phyloP scores from a whole-genome alignment of 2,888 invertebrate genomes.

The Arctia plantaginis region DNA sequence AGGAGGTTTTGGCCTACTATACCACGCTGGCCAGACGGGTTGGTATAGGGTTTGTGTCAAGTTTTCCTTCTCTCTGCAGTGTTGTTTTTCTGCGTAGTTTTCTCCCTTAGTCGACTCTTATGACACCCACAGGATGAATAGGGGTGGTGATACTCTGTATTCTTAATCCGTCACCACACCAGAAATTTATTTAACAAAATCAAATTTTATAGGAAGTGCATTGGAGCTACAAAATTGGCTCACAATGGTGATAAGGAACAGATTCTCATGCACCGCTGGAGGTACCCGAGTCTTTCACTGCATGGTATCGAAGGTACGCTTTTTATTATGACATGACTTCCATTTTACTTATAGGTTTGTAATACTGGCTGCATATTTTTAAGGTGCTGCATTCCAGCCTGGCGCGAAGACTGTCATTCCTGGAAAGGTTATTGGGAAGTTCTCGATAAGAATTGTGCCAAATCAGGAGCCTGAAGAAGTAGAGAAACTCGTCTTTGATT shows the following conservation, averaged over 20 bases:
- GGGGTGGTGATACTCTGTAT: no score
- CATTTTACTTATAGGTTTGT: background rate
- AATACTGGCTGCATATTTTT: slow-evolving; percentile 15
- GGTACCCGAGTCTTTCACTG: slow-evolving; percentile 96
- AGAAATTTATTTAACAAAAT: background rate
- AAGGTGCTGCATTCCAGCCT: slow-evolving; percentile 94
- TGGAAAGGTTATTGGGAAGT: slow-evolving; percentile 97
- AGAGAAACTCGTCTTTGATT: slow-evolving; percentile 91
- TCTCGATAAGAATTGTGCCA: slow-evolving; percentile 98
- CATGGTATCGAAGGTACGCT: slow-evolving; percentile 95
- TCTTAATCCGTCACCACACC: no score
- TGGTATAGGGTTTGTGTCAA: no score
- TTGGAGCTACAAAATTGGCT: slow-evolving; percentile 90
- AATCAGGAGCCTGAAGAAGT: slow-evolving; percentile 95
- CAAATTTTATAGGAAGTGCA: slow-evolving; percentile 77
- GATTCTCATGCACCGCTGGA: slow-evolving; percentile 97
- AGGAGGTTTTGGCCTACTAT: no score
- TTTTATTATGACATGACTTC: background rate
- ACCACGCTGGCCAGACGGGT: no score
- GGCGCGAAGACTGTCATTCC: slow-evolving; percentile 99
- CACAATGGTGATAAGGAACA: slow-evolving; percentile 93
- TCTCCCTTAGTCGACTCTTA: no score
- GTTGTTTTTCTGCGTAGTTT: no score
- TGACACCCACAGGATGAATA: no score
- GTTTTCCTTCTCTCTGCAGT: no score